phyloP scores from a whole-genome alignment of 2,113 vertebrate species.

The Acinonyx jubatus region DNA sequence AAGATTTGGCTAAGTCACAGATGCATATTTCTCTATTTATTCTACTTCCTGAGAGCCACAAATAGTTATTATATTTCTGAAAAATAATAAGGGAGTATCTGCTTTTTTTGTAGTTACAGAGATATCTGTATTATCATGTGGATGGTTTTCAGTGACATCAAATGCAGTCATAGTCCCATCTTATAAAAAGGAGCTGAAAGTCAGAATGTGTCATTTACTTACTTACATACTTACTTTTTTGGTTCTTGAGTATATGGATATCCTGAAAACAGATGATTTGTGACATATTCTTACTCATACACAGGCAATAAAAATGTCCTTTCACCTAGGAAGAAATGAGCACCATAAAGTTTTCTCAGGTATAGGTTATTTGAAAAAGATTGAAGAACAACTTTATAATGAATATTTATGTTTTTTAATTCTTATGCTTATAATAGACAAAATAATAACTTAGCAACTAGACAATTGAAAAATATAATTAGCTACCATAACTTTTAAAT shows the following conservation, averaged over 20 bases:
- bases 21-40: not conserved
- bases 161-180: fast-evolving
- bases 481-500: not conserved
- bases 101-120: not conserved
- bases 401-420: not conserved
- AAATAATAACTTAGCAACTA: not conserved
- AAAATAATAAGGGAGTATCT: not conserved
- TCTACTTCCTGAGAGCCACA: not conserved
- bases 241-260: not conserved
- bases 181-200: not conserved
- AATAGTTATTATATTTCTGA: not conserved
- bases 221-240: not conserved
- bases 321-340: not conserved
- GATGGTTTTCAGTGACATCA: not conserved
- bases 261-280: not conserved
- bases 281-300: not conserved
- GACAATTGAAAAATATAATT: not conserved
- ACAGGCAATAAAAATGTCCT: not conserved
- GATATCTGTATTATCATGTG: not conserved
- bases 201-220: not conserved
- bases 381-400: not conserved
- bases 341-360: not conserved
- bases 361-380: not conserved
- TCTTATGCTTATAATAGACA: not conserved
- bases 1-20: not conserved